Conservation (phyloP, 2,113 vertebrate genomes). For the Dryoscopus gambensis region DNA sequence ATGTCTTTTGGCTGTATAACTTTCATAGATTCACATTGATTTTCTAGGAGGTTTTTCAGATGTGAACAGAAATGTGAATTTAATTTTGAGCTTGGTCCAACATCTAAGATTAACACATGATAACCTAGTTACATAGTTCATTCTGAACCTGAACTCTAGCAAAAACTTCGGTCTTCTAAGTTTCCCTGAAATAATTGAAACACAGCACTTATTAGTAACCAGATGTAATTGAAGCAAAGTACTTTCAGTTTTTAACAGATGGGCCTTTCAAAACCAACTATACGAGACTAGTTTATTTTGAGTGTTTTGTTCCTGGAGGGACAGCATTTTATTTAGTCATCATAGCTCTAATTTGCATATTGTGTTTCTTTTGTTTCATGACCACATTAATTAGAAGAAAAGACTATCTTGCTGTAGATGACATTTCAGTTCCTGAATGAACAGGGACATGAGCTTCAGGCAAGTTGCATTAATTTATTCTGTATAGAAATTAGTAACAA, state of each 20-base stretch:
- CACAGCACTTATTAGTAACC: not conserved
- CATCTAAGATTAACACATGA: not conserved
- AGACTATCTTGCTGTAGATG: not conserved
- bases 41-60: not conserved
- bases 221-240: not conserved
- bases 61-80: not conserved
- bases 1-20: not conserved
- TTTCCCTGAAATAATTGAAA: not conserved
- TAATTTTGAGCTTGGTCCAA: not conserved
- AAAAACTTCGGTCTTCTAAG: not conserved
- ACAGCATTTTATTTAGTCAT: conserved; percentile 39
- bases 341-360: not conserved
- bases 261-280: not conserved
- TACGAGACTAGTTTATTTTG: not conserved
- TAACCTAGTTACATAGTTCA: not conserved
- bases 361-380: conserved; percentile 11
- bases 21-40: not conserved
- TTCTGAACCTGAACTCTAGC: not conserved
- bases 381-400: conserved; percentile 42
- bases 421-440: conserved; percentile 47
- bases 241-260: conserved; percentile 29
- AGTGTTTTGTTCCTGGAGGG: conserved; percentile 6
- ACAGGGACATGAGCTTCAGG: not conserved
- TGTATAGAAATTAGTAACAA: conserved; percentile 24
- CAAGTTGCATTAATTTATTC: conserved; percentile 23